Percentiles rank a stretch among this genome's conserved stretches.
Conservation (phyloP, 2,113 vertebrate species). For the Lepus europaeus region DNA sequence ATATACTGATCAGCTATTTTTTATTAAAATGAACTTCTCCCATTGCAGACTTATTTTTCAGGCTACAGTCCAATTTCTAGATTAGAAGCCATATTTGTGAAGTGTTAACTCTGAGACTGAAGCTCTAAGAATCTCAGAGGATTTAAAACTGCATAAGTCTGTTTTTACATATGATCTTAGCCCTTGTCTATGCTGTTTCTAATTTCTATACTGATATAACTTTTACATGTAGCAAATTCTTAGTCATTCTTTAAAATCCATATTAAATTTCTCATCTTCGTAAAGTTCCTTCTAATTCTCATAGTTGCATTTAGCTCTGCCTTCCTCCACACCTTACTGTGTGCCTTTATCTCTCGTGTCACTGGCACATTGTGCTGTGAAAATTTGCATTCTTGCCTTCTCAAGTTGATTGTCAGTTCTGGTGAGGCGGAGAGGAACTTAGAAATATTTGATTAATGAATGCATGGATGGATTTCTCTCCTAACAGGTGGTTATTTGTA, state of each 20-base stretch:
- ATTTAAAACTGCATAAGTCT: neutral
- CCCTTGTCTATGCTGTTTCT: neutral
- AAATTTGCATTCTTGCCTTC: neutral
- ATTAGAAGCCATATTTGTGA: neutral
- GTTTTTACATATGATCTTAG: neutral
- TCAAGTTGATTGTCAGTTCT: neutral
- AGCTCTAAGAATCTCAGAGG: neutral
- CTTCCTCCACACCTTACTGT: neutral
- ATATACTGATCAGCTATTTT: neutral
- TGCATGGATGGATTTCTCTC: neutral
- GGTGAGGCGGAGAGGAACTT: neutral
- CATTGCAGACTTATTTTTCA: neutral
- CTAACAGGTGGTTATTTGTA: neutral
- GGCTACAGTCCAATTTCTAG: neutral
- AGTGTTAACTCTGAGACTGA: neutral
- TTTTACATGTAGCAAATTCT: neutral
- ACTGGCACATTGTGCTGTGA: neutral
- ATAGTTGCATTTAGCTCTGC: neutral
- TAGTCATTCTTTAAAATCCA: neutral
- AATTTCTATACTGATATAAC: too few species aligned
- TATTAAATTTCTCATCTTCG: neutral
- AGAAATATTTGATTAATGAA: neutral
- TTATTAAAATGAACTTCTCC: neutral
- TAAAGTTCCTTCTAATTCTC: neutral
- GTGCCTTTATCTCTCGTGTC: neutral